These are phyloP conservation scores for Cantharis nigra DNA, from an alignment of 2,888 invertebrate species.

Conservation along the genomic window DNA sequence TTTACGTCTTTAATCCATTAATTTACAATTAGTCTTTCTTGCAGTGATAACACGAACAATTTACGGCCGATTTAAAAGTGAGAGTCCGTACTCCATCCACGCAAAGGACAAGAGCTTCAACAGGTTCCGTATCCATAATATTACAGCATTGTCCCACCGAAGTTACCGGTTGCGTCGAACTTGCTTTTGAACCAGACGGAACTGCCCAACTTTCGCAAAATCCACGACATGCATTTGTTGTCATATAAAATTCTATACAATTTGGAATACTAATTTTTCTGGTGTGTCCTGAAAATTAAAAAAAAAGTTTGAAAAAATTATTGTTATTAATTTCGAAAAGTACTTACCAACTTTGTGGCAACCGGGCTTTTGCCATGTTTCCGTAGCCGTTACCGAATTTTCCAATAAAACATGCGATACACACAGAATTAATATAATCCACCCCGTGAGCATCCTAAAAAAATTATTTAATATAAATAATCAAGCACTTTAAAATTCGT, in stretches of 20 bases:
- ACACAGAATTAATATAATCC: conserved; percentile 51
- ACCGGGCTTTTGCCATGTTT: conserved; percentile 75
- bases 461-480: neutral
- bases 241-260: conserved; percentile 82
- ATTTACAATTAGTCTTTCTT: conserved; percentile 67
- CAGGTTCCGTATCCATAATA: conserved; percentile 86
- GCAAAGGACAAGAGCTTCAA: conserved; percentile 77
- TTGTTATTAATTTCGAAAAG: neutral
- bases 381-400: conserved; percentile 48
- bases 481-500: neutral
- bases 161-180: conserved; percentile 56
- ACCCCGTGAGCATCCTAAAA: conserved; percentile 53
- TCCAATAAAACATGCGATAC: conserved; percentile 48
- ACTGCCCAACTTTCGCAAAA: conserved; percentile 87
- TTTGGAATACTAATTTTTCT: conserved; percentile 81
- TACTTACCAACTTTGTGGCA: conserved; percentile 77
- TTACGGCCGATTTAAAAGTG: conserved; percentile 81
- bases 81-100: conserved; percentile 77
- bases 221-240: conserved; percentile 86
- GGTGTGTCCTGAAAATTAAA: conserved; percentile 68
- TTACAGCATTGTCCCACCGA: conserved; percentile 88
- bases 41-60: conserved; percentile 85
- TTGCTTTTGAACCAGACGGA: conserved; percentile 67
- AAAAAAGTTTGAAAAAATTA: neutral
- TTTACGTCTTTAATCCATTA: neutral